phyloP scores from a whole-genome alignment of 1,140 invertebrate species.

The Drosophila nigromelanica region DNA sequence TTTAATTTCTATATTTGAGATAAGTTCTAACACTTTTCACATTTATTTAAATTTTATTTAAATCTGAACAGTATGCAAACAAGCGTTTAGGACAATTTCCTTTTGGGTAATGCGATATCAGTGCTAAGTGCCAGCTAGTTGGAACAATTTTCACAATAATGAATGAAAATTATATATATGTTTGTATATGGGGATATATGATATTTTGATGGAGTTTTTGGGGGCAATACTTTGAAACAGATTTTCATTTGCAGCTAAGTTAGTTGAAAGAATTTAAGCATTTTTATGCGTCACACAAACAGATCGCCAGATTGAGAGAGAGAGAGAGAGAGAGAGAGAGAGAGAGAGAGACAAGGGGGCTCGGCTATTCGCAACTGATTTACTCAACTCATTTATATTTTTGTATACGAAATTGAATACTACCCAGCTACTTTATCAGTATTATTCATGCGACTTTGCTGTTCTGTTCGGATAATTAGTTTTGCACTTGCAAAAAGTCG shows the following conservation, averaged over 20 bases:
- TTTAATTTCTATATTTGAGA: too few relatives aligned
- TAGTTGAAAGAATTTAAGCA: conserved; percentile 11
- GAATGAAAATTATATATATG: conserved; percentile 1
- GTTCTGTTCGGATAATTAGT: conserved; percentile 44
- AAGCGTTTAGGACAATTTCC: neutral
- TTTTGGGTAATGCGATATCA: conserved; percentile 22
- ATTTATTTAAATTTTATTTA: too few relatives aligned
- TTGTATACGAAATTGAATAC: conserved; percentile 40
- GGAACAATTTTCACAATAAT: conserved; percentile 5
- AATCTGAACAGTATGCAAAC: too few relatives aligned
- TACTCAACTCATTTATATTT: conserved; percentile 39
- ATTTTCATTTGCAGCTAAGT: conserved; percentile 24
- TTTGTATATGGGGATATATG: conserved; percentile 15
- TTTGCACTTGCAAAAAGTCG: conserved; percentile 33
- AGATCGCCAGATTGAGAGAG: conserved; percentile 4
- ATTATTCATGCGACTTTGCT: conserved; percentile 35
- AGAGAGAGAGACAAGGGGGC: conserved; percentile 5
- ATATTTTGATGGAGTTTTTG: conserved; percentile 27
- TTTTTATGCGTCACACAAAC: conserved; percentile 25
- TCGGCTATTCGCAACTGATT: conserved; percentile 15
- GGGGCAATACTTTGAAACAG: conserved; percentile 16
- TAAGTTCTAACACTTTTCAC: too few relatives aligned
- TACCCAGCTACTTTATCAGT: conserved; percentile 38
- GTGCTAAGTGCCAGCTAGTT: conserved; percentile 5
- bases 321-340: neutral